These are phyloP conservation scores for Erythrocercus mccallii DNA, from an alignment of 2,113 vertebrate genomes.

Conservation along the genomic window DNA sequence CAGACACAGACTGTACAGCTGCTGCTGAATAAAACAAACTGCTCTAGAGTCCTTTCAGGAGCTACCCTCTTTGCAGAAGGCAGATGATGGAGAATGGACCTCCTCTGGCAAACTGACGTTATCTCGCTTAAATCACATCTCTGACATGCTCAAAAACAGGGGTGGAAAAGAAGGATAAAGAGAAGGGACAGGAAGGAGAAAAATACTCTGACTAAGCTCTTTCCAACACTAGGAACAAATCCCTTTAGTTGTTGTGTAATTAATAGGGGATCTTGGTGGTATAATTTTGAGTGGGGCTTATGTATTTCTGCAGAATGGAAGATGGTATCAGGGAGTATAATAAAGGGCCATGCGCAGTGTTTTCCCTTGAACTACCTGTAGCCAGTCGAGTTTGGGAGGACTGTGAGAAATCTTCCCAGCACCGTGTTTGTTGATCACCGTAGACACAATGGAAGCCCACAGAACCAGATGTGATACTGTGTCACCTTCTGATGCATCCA, in stretches of 20 bases:
- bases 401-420: not conserved
- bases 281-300: not conserved
- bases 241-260: not conserved
- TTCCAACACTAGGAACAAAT: not conserved
- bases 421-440: not conserved
- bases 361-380: not conserved
- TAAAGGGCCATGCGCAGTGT: not conserved
- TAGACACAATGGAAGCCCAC: not conserved
- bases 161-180: not conserved
- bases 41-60: not conserved
- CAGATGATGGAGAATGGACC: not conserved
- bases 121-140: not conserved
- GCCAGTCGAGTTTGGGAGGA: not conserved
- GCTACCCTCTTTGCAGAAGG: not conserved
- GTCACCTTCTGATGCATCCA: not conserved
- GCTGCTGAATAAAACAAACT: conserved; percentile 12
- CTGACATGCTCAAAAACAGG: not conserved
- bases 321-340: not conserved
- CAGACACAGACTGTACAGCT: conserved; percentile 3
- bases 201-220: not conserved
- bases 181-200: not conserved
- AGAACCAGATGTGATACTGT: not conserved
- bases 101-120: not conserved
- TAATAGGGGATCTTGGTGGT: not conserved
- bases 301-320: not conserved